Base-by-base conservation (phyloP, 2,113 vertebrate species). In the Astur gentilis region DNA sequence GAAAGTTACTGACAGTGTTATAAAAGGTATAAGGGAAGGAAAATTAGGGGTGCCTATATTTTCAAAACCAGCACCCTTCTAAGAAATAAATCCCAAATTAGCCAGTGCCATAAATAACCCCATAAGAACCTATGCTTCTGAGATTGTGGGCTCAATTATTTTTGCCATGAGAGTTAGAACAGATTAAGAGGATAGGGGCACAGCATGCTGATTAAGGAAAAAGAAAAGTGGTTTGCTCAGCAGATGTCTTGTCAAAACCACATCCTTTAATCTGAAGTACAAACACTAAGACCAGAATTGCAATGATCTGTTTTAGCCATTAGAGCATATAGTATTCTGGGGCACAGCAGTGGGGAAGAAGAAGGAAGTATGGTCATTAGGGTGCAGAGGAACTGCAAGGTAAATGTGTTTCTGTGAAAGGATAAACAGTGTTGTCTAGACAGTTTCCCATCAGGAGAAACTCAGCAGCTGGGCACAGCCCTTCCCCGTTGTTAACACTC, bases 161-260 rank as follows among this genome's bases (percentile, higher is more conserved):
- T 94, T 85, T 96, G 44, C 70, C 20, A 11, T 32, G 54, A 58
- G 75, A 80, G 15, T 92, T 83, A 76, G 57, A 79, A 79, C 34
- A 92, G 66, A 93, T 83, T 83, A 88, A 72, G 76, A 72, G 31
- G 77, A 86, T 34, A 78, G 18, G 22, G 61, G 19, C 49, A 89
- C 31, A 81, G 83, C 2, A 1, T 75, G 83, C 83, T 94, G 95
- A 94, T 95, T 81, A 89, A 79, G 70, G 84, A 70, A 85, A 94
- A 47, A 75, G 13, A 69, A 34, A 89, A 87, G 31, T 67, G 40
- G n/a, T 87, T 93, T 85, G 44, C 78, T 87, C 69, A 82, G 57
- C 90, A 88, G 92, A 93, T 83, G 73, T 93, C 80, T 84, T 87
- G 87, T 87, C 86, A 87, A 90, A 96, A 81, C 80, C 72, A 78